phyloP scores from a whole-genome alignment of 1,140 invertebrate species.

The Batillaria attramentaria region DNA sequence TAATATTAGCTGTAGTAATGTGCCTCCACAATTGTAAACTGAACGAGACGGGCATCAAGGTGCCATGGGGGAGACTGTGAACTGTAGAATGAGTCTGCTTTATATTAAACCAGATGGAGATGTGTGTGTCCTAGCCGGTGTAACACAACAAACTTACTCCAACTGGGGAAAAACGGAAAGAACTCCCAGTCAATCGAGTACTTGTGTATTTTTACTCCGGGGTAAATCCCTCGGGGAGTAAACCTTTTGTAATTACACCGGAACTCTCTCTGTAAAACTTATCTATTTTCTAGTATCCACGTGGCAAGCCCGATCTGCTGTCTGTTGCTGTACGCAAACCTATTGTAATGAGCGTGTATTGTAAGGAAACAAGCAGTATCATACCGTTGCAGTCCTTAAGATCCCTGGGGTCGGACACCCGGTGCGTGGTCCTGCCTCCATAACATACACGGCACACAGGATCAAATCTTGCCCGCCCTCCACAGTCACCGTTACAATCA shows the following conservation, averaged over 20 bases:
- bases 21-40: no score
- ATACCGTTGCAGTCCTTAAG: conserved; percentile 19
- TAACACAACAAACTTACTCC: no score
- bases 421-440: background rate
- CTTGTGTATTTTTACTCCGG: background rate
- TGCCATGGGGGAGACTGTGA: background rate
- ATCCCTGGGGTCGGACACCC: background rate
- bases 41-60: background rate
- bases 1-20: no score
- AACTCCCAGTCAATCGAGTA: background rate
- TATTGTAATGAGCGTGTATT: background rate
- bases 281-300: conserved; percentile 8
- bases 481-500: conserved; percentile 19
- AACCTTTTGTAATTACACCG: background rate
- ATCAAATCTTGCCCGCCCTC: background rate
- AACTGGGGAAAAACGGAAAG: no score
- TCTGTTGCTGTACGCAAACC: background rate
- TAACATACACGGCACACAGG: background rate
- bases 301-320: no score
- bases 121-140: no score
- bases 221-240: no score
- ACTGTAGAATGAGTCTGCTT: background rate
- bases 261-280: background rate
- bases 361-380: no score
- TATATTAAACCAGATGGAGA: background rate